A percentile compares a stretch with the other conserved stretches of the same genome.
Evolutionary conservation across 35 echinoderm and acorn worm genomes (phyloP).

Genomic region (Strongylocentrotus purpuratus): DNA sequence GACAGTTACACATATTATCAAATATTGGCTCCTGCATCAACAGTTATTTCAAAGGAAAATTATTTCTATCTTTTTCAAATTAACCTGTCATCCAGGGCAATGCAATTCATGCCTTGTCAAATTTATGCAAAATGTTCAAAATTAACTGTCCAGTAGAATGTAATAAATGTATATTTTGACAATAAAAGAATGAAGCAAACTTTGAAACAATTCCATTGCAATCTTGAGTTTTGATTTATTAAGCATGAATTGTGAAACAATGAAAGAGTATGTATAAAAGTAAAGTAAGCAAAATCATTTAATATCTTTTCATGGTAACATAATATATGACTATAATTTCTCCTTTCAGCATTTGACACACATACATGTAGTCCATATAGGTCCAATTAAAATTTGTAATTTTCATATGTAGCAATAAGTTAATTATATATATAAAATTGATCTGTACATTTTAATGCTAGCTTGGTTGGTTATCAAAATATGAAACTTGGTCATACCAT

Average conservation of each 20-base stretch:
- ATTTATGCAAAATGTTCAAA: background rate
- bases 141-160: too few species aligned
- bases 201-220: background rate
- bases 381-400: background rate
- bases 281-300: background rate
- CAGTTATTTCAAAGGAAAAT: too few species aligned
- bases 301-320: background rate
- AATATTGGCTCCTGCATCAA: too few species aligned
- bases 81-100: background rate
- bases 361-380: background rate
- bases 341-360: background rate
- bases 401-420: background rate
- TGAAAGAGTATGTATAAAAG: background rate
- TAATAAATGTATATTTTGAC: background rate
- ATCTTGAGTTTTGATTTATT: conserved; percentile 5
- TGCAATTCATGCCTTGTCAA: background rate
- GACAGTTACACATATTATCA: too few species aligned
- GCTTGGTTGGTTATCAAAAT: background rate
- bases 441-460: background rate
- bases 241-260: background rate
- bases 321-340: background rate
- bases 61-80: background rate
- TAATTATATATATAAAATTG: background rate
- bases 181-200: background rate
- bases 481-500: background rate